Conservation (phyloP, 2,888 invertebrate genomes). For the Tetramorium bicarinatum region DNA sequence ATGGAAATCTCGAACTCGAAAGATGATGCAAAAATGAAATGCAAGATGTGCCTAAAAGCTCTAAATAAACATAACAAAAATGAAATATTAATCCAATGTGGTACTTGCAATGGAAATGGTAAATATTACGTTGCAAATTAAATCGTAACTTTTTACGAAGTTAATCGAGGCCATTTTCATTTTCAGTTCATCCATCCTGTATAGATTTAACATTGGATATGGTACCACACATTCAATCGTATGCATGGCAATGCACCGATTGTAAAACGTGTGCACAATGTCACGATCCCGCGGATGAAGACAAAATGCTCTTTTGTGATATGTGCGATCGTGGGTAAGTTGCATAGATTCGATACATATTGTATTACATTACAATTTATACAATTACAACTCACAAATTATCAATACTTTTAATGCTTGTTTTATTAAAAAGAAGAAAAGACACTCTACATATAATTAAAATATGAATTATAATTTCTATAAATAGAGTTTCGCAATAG, state of each 20-base stretch:
- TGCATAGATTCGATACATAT: background rate
- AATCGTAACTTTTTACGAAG: background rate
- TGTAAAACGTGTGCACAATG: slow-evolving; percentile 97
- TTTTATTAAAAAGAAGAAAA: background rate
- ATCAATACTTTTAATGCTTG: background rate
- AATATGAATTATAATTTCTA: slow-evolving; percentile 28
- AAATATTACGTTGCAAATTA: slow-evolving; percentile 74
- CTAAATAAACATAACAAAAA: slow-evolving; percentile 86
- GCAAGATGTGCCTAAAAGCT: slow-evolving; percentile 87
- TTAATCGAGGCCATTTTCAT: background rate
- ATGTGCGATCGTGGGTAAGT: slow-evolving; percentile 94
- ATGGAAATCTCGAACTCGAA: slow-evolving; percentile 83
- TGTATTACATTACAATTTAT: slow-evolving; percentile 19
- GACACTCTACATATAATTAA: background rate
- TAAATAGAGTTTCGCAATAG: background rate
- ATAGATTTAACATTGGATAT: slow-evolving; percentile 94
- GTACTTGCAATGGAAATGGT: slow-evolving; percentile 89
- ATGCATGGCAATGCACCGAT: slow-evolving; percentile 97
- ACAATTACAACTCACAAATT: slow-evolving; percentile 10
- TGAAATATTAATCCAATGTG: slow-evolving; percentile 89
- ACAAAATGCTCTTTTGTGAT: slow-evolving; percentile 97
- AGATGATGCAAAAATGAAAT: slow-evolving; percentile 84
- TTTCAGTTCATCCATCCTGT: slow-evolving; percentile 94
- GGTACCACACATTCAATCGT: slow-evolving; percentile 93
- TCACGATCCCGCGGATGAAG: slow-evolving; percentile 93